Conservation (phyloP, 2,888 invertebrate genomes). For the Torymus auratus region DNA sequence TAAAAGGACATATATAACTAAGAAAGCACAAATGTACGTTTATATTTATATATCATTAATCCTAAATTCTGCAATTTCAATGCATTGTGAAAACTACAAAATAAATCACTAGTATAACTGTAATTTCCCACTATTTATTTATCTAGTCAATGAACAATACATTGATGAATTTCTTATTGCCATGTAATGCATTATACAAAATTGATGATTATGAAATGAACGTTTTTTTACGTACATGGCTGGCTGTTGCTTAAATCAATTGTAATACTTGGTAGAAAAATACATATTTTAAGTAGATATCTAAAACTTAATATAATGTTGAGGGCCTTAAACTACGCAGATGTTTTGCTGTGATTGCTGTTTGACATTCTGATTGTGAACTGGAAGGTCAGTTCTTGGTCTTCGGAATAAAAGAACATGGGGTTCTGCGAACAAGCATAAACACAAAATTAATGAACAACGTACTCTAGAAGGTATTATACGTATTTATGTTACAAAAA, state of each 20-base stretch:
- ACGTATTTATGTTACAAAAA: constrained; percentile 12
- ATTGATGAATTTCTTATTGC: no score
- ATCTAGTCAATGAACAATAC: no score
- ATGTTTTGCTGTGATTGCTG: constrained; percentile 51
- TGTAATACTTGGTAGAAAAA: constrained; percentile 49
- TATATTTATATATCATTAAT: no score
- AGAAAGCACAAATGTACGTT: no score
- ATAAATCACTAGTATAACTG: no score
- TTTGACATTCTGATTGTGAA: constrained; percentile 18
- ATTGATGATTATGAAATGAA: no score
- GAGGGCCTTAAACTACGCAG: constrained; percentile 43
- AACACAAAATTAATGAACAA: background rate
- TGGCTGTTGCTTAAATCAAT: constrained; percentile 27
- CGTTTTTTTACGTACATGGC: background rate
- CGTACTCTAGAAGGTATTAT: background rate
- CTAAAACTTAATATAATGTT: constrained; percentile 37
- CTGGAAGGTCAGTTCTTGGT: constrained; percentile 72
- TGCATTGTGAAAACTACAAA: no score
- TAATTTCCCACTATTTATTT: no score
- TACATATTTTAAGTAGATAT: constrained; percentile 41
- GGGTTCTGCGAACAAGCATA: constrained; percentile 80
- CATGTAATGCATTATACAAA: no score
- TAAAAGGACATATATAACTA: no score
- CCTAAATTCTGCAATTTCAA: no score
- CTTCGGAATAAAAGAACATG: constrained; percentile 90